These are phyloP conservation scores for Triplophysa siluroides DNA, from an alignment of 2,113 vertebrate genomes.

Conservation along the genomic window DNA sequence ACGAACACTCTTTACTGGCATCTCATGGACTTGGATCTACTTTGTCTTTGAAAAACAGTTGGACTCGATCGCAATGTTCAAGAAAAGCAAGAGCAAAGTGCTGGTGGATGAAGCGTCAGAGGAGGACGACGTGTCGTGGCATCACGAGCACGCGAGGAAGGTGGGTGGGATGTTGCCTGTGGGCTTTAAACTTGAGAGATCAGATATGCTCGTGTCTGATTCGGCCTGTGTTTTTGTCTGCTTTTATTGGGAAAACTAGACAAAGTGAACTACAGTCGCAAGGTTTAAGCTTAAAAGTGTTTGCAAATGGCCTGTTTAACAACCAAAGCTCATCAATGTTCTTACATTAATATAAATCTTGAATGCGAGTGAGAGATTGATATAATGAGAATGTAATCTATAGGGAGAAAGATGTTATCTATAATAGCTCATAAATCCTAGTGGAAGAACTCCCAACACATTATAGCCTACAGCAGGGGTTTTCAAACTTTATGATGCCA, in stretches of 20 bases:
- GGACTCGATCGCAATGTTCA: slow-evolving; percentile 66
- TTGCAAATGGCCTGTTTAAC: no score
- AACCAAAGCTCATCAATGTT: no score
- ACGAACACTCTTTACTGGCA: slow-evolving; percentile 17
- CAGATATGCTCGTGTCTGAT: neutral
- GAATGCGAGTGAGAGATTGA: no score
- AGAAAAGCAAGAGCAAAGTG: slow-evolving; percentile 77
- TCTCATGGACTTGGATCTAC: slow-evolving; percentile 26
- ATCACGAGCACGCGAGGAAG: slow-evolving; percentile 73
- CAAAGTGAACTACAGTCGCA: no score
- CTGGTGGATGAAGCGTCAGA: slow-evolving; percentile 78
- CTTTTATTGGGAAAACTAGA: neutral
- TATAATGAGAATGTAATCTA: no score
- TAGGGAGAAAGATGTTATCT: no score
- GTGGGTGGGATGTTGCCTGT: slow-evolving; percentile 58
- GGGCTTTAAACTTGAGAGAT: slow-evolving; percentile 4
- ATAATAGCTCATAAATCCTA: no score
- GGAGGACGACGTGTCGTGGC: slow-evolving; percentile 78
- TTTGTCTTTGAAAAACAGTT: neutral
- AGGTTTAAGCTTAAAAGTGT: no score
- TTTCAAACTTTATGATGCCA: no score
- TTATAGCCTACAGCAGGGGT: no score
- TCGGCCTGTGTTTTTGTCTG: neutral
- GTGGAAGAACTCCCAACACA: no score
- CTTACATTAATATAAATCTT: no score